Percentiles rank a stretch among this genome's conserved stretches.
Conservation (phyloP, 2,888 invertebrate genomes). For the Nemurella pictetii region DNA sequence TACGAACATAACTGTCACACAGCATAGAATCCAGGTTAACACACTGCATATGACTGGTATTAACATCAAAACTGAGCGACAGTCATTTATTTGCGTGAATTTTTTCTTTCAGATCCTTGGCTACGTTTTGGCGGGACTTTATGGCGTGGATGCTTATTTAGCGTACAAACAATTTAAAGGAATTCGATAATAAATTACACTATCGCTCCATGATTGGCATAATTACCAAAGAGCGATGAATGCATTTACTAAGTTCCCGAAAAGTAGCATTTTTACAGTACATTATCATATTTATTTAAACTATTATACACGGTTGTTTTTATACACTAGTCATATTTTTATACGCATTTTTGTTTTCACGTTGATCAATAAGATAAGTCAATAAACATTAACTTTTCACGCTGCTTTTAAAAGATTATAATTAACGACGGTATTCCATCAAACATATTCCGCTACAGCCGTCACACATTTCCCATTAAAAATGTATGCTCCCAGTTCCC, state of each 20-base stretch:
- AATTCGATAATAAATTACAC: background rate
- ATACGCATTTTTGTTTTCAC: background rate
- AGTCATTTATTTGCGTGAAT: slow-evolving; percentile 37
- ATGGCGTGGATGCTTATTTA: slow-evolving; percentile 78
- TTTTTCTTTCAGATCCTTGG: slow-evolving; percentile 73
- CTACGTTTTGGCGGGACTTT: slow-evolving; percentile 71
- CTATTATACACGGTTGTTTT: background rate
- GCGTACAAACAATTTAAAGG: slow-evolving; percentile 59
- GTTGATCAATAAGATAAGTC: no score
- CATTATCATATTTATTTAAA: background rate
- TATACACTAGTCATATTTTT: background rate
- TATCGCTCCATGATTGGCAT: background rate
- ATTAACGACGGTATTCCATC: no score
- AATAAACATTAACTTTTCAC: no score
- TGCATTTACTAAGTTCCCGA: background rate
- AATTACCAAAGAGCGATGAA: background rate
- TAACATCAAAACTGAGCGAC: background rate
- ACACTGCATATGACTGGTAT: background rate
- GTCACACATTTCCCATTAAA: no score
- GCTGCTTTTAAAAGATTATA: no score
- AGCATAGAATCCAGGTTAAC: background rate
- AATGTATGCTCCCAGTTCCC: no score
- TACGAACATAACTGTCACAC: no score
- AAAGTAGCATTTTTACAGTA: background rate
- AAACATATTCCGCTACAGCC: no score